These are phyloP conservation scores for Cydia amplana DNA, from an alignment of 1,140 invertebrate species.

Conservation along the genomic window DNA sequence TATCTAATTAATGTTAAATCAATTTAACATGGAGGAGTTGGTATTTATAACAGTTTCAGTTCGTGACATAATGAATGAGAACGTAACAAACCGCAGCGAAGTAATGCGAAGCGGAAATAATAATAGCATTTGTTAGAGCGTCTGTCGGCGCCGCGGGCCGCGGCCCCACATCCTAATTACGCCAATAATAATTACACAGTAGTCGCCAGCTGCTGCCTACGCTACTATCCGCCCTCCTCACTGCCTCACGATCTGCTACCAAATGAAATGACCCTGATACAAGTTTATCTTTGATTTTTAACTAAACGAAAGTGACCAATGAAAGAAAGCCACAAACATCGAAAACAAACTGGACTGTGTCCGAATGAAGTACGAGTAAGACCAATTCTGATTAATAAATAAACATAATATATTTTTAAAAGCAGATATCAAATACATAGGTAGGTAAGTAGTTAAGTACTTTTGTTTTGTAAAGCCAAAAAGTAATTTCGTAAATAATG, in stretches of 20 bases:
- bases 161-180: conserved; percentile 76
- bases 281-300: conserved; percentile 6
- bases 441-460: too few relatives aligned
- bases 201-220: conserved; percentile 54
- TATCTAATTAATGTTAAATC: conserved; percentile 67
- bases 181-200: conserved; percentile 76
- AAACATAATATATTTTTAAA: background rate
- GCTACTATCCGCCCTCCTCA: conserved; percentile 26
- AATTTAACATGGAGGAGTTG: conserved; percentile 62
- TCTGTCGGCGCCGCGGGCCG: conserved; percentile 68
- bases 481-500: too few relatives aligned
- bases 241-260: conserved; percentile 56
- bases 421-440: too few relatives aligned
- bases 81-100: conserved; percentile 63
- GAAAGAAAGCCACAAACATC: background rate
- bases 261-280: conserved; percentile 6
- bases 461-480: too few relatives aligned
- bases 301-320: background rate
- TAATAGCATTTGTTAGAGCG: conserved; percentile 72
- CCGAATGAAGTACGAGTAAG: too few relatives aligned
- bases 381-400: background rate
- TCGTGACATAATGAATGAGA: conserved; percentile 72
- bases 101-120: conserved; percentile 74
- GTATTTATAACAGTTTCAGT: conserved; percentile 71
- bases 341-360: background rate